A percentile compares a stretch with the other conserved stretches of the same genome.
These are phyloP conservation scores for Coleophora flavipennella DNA, from an alignment of 2,888 invertebrate genomes.

Conservation along the genomic window DNA sequence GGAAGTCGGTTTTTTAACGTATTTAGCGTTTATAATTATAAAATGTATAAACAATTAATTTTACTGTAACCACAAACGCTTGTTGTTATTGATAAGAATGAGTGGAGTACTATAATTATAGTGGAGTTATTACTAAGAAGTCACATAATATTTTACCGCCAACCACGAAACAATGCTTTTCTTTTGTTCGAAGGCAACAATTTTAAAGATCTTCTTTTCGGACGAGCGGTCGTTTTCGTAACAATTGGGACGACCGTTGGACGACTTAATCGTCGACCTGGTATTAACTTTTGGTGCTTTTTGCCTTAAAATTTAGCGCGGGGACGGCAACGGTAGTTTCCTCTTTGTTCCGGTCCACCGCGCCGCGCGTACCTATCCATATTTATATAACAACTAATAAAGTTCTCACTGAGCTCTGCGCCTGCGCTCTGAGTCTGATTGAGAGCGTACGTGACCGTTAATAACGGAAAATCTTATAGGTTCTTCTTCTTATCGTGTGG, in stretches of 20 bases:
- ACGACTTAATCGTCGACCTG: constrained; percentile 49
- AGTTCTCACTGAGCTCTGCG: constrained; percentile 39
- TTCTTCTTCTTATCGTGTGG: too few relatives aligned
- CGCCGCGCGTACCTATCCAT: constrained; percentile 38
- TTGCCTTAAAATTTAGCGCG: constrained; percentile 59
- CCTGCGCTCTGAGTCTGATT: constrained; percentile 35
- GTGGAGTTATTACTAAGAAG: not conserved
- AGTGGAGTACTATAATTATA: too few relatives aligned
- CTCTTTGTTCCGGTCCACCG: constrained; percentile 34
- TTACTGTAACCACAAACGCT: not conserved
- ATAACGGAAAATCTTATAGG: constrained; percentile 26
- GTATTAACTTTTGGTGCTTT: constrained; percentile 60
- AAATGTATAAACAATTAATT: too few relatives aligned
- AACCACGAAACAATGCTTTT: not conserved
- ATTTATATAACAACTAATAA: constrained; percentile 26
- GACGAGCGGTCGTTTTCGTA: constrained; percentile 28
- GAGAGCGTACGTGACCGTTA: constrained; percentile 32
- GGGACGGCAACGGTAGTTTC: constrained; percentile 56
- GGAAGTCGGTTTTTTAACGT: too few relatives aligned
- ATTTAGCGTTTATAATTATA: too few relatives aligned
- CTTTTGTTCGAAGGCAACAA: not conserved
- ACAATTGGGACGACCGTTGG: constrained; percentile 62
- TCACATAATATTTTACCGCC: not conserved
- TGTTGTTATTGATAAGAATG: not conserved
- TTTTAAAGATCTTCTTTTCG: constrained; percentile 27